These are phyloP conservation scores for Tinea semifulvella DNA, from an alignment of 2,888 invertebrate species.

Conservation along the genomic window DNA sequence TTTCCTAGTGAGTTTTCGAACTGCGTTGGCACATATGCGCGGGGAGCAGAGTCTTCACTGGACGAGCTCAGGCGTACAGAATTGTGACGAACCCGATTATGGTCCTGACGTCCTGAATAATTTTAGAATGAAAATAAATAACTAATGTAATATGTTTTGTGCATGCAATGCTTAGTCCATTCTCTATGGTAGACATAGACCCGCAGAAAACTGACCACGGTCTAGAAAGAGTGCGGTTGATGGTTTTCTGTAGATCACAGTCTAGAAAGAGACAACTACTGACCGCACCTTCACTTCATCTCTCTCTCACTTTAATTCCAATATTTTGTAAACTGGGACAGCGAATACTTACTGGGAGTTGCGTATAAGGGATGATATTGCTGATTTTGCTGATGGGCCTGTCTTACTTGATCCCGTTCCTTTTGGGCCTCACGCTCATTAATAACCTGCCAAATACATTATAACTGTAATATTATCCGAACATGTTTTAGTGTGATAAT, in stretches of 20 bases:
- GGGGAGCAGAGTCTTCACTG: conserved; percentile 58
- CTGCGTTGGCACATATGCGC: conserved; percentile 82
- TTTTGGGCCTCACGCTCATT: conserved; percentile 70
- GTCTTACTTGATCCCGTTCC: conserved; percentile 67
- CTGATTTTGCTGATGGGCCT: conserved; percentile 71
- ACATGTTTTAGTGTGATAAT: too few relatives aligned
- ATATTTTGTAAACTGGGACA: too few relatives aligned
- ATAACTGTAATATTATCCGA: too few relatives aligned
- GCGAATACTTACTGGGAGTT: conserved; percentile 37
- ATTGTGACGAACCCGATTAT: conserved; percentile 44
- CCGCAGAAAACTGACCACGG: too few relatives aligned
- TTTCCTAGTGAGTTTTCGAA: conserved; percentile 97
- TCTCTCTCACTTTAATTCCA: too few relatives aligned
- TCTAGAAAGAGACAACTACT: too few relatives aligned
- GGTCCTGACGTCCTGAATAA: conserved; percentile 14
- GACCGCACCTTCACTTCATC: too few relatives aligned
- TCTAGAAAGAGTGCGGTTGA: too few relatives aligned
- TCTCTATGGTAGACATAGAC: too few relatives aligned
- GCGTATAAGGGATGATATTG: conserved; percentile 70
- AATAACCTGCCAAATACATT: conserved; percentile 66
- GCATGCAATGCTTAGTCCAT: too few relatives aligned
- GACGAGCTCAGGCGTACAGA: conserved; percentile 66
- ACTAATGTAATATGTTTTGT: too few relatives aligned
- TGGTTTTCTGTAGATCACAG: too few relatives aligned
- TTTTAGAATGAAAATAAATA: background rate